Percentiles rank a stretch among this genome's conserved stretches.
phyloP scores from a whole-genome alignment of 1,140 invertebrate species.

The Nomia melanderi region DNA sequence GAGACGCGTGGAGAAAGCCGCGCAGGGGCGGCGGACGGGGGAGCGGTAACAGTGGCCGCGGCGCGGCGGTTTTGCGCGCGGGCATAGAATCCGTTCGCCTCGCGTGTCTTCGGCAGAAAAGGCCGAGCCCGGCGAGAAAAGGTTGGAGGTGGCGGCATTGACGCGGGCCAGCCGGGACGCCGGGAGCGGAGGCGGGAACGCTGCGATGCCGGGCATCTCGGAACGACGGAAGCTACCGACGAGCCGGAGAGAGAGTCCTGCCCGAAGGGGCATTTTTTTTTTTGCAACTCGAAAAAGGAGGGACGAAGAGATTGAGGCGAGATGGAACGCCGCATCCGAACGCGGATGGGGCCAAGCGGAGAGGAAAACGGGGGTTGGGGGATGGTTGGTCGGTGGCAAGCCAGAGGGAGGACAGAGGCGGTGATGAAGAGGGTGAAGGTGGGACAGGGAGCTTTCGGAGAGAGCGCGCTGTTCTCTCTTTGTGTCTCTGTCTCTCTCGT shows the following conservation, averaged over 20 bases:
- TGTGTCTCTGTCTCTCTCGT: too few relatives aligned
- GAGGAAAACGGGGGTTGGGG: too few relatives aligned
- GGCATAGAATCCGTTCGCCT: background rate
- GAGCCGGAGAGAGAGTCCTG: conserved; percentile 33
- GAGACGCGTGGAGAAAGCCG: background rate
- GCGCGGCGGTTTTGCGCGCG: background rate
- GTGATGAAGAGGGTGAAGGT: conserved; percentile 56
- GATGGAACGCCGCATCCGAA: conserved; percentile 9
- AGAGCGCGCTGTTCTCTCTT: too few relatives aligned
- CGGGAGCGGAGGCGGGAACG: conserved; percentile 16
- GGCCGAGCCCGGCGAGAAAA: conserved; percentile 8
- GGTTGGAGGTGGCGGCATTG: conserved; percentile 24
- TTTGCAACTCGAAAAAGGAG: conserved; percentile 50
- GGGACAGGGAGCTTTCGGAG: conserved; percentile 35
- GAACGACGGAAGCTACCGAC: conserved; percentile 64
- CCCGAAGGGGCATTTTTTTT: conserved; percentile 63
- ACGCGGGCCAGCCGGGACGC: conserved; percentile 7
- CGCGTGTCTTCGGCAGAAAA: conserved; percentile 24
- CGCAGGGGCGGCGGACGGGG: background rate
- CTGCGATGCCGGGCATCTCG: conserved; percentile 27
- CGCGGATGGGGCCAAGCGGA: conserved; percentile 24
- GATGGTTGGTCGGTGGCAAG: too few relatives aligned
- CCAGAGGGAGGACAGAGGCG: conserved; percentile 31
- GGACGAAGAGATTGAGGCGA: background rate
- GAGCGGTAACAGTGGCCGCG: background rate